These are phyloP conservation scores for Dendrolimus kikuchii DNA, from an alignment of 1,140 invertebrate species.

Conservation along the genomic window DNA sequence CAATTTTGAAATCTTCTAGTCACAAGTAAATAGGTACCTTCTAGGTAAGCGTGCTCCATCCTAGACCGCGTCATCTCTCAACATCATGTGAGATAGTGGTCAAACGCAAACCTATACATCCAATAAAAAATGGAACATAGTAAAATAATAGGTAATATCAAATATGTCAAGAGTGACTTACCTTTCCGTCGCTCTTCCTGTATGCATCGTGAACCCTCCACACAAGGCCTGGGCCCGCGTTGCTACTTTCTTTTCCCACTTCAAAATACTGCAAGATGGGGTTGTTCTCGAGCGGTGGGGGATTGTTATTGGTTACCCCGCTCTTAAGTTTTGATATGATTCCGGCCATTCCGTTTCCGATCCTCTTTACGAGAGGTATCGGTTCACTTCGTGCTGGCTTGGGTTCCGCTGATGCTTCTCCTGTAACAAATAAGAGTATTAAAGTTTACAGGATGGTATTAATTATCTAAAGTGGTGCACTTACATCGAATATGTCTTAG, in stretches of 20 bases:
- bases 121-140: no score
- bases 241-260: constrained; percentile 89
- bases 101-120: no score
- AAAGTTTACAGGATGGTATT: neutral
- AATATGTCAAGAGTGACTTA: constrained; percentile 65
- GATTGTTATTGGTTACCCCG: constrained; percentile 53
- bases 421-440: neutral
- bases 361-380: constrained; percentile 27
- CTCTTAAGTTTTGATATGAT: constrained; percentile 86
- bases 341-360: constrained; percentile 52
- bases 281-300: constrained; percentile 81
- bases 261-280: constrained; percentile 92
- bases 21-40: no score
- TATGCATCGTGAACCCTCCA: constrained; percentile 95
- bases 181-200: constrained; percentile 92
- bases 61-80: no score
- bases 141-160: no score
- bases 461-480: no score
- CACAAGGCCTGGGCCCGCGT: constrained; percentile 91
- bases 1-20: no score
- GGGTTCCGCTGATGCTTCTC: constrained; percentile 5
- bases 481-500: no score
- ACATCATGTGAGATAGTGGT: no score
- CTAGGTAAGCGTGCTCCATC: no score
- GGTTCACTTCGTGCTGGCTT: neutral